Conservation (phyloP, 1,140 invertebrate species). For the Brachionus sp. region DNA sequence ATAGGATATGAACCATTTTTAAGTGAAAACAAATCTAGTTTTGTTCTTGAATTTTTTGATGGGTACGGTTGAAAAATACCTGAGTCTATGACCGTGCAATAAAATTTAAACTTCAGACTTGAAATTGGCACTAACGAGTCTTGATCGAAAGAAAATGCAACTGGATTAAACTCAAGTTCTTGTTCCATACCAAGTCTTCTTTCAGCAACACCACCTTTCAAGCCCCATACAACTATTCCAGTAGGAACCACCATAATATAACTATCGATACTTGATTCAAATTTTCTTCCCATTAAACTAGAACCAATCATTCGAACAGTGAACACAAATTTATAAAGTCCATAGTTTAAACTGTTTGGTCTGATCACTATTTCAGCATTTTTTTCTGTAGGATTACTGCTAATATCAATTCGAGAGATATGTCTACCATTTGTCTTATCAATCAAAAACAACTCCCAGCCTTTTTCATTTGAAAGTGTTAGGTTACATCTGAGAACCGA, state of each 20-base stretch:
- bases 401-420: not conserved
- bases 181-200: slow-evolving; percentile 5
- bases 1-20: not conserved
- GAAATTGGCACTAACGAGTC: not conserved
- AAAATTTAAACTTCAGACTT: slow-evolving; percentile 30
- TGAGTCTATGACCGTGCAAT: not conserved
- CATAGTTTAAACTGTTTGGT: slow-evolving; percentile 18
- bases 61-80: not conserved
- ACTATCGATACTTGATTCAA: not conserved
- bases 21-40: slow-evolving; percentile 30
- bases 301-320: slow-evolving; percentile 4
- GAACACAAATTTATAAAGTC: slow-evolving; percentile 31
- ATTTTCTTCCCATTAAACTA: not conserved
- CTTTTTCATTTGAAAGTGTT: not conserved
- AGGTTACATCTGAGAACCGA: slow-evolving; percentile 7
- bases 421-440: not conserved
- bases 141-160: slow-evolving; percentile 12
- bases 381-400: not conserved
- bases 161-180: slow-evolving; percentile 17
- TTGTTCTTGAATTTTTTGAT: not conserved
- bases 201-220: slow-evolving; percentile 26
- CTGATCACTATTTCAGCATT: not conserved
- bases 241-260: slow-evolving; percentile 20
- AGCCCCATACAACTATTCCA: slow-evolving; percentile 23
- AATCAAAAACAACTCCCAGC: not conserved